Percentiles rank a stretch among this genome's conserved stretches.
phyloP scores from a whole-genome alignment of 2,113 vertebrate species.

The Apistogramma diplotaenia region DNA sequence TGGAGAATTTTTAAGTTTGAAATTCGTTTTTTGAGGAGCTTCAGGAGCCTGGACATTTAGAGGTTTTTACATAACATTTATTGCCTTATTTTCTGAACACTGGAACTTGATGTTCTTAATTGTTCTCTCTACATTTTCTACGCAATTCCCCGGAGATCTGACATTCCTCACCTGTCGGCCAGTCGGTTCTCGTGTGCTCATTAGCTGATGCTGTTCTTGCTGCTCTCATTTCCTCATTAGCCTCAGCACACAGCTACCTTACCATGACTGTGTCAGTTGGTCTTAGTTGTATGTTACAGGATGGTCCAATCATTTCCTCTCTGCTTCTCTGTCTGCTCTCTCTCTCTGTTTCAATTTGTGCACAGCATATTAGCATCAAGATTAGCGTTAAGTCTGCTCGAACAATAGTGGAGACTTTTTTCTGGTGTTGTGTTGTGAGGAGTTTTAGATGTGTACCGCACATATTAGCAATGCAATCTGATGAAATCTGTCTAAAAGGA shows the following conservation, averaged over 20 bases:
- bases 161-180: not conserved
- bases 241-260: not conserved
- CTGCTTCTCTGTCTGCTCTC: not conserved
- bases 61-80: not conserved
- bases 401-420: not conserved
- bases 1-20: fast-evolving
- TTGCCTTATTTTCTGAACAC: not conserved
- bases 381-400: not conserved
- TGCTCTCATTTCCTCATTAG: not conserved
- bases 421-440: not conserved
- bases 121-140: not conserved
- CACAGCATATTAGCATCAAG: not conserved
- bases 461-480: not conserved
- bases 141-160: not conserved
- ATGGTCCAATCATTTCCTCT: not conserved
- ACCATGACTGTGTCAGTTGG: not conserved
- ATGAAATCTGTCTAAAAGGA: not conserved
- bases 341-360: not conserved
- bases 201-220: not conserved
- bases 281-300: not conserved
- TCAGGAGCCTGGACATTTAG: not conserved
- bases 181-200: not conserved
- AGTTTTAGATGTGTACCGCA: not conserved
- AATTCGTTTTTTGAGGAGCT: not conserved
- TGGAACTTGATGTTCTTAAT: not conserved